A percentile compares a stretch with the other conserved stretches of the same genome.
Conservation (phyloP, 2,888 invertebrate species). For the Spisula subtruncata region DNA sequence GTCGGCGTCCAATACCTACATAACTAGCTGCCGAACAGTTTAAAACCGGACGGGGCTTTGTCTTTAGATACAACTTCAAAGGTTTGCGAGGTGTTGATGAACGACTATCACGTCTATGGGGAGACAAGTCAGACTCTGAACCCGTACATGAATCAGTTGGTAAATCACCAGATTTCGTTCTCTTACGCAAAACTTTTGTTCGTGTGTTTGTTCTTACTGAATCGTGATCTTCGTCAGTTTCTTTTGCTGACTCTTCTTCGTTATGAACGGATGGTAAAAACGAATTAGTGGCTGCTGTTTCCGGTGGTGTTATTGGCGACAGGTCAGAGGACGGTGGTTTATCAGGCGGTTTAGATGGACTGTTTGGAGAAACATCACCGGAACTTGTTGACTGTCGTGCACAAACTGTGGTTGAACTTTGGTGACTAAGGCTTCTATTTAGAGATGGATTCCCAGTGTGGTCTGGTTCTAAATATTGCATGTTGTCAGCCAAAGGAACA, state of each 20-base stretch:
- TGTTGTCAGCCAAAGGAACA: not conserved
- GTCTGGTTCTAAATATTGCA: not conserved
- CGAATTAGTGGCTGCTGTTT: not conserved
- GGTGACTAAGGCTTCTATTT: slow-evolving; percentile 21
- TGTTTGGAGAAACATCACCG: not conserved
- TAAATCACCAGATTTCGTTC: not conserved
- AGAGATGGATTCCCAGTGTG: not conserved
- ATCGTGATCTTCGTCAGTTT: slow-evolving; percentile 13
- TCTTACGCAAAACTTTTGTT: not conserved
- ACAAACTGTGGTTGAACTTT: slow-evolving; percentile 26
- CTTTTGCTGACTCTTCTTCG: not conserved
- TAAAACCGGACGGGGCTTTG: not conserved
- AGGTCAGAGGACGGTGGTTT: not conserved
- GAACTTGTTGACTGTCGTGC: not conserved
- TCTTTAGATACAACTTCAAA: slow-evolving; percentile 17
- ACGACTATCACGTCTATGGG: not conserved
- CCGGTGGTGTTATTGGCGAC: not conserved
- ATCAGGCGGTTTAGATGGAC: not conserved
- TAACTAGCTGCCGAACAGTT: slow-evolving; percentile 1
- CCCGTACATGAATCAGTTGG: not conserved
- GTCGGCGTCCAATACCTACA: slow-evolving; percentile 1
- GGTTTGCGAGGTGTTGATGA: slow-evolving; percentile 9
- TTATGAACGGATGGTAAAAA: not conserved
- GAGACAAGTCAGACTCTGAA: not conserved
- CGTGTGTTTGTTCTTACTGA: not conserved